Evolutionary conservation across 1,140 invertebrate species (phyloP).

Genomic region (Lethrus apterus): DNA sequence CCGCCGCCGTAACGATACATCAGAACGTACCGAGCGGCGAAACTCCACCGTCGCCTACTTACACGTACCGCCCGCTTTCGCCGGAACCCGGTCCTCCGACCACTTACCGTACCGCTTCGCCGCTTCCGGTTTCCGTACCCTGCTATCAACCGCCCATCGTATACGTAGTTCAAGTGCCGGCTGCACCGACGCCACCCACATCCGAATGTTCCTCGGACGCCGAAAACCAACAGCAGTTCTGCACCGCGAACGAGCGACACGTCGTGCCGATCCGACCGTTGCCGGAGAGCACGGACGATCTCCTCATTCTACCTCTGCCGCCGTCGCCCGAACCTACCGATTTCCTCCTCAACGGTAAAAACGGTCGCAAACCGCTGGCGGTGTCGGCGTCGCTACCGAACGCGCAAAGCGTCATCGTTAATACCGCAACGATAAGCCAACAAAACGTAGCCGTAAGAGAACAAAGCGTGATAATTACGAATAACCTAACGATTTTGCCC

Average conservation of each 20-base stretch:
- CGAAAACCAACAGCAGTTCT: constrained; percentile 44
- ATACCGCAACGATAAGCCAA: constrained; percentile 29
- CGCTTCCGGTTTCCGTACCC: constrained; percentile 24
- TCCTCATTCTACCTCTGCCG: constrained; percentile 37
- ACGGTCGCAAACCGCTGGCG: background rate
- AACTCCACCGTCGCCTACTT: constrained; percentile 39
- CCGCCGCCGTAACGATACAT: constrained; percentile 52
- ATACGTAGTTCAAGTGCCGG: constrained; percentile 36
- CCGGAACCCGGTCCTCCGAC: constrained; percentile 32
- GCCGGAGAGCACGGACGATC: constrained; percentile 23
- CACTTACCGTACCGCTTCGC: constrained; percentile 20
- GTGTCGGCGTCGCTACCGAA: constrained; percentile 19
- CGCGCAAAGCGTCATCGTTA: constrained; percentile 33
- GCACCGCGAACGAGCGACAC: too few species aligned
- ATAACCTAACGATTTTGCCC: constrained; percentile 20
- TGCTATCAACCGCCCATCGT: constrained; percentile 34
- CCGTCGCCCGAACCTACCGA: constrained; percentile 32
- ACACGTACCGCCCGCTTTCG: constrained; percentile 41
- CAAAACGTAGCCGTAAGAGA: constrained; percentile 27
- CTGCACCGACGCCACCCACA: constrained; percentile 51
- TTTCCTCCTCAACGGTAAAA: constrained; percentile 5
- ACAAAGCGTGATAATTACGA: constrained; percentile 29
- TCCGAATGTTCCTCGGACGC: constrained; percentile 68
- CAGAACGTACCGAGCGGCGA: constrained; percentile 33
- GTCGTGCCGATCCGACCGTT: background rate